These are phyloP conservation scores for Pandemis heparana DNA, from an alignment of 2,888 invertebrate species.

Conservation along the genomic window DNA sequence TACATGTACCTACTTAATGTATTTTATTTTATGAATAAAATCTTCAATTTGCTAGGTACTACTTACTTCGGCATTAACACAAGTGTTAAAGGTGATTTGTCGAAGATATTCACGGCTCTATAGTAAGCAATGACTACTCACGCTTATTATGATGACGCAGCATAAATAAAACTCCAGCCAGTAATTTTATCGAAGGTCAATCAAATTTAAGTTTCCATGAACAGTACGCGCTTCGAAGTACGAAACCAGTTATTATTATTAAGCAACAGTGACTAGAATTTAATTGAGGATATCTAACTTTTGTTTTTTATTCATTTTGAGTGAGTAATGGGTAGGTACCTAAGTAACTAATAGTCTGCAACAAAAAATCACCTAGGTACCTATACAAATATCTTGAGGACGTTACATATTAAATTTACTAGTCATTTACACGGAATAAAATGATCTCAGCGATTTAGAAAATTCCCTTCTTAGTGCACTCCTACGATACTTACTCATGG, in stretches of 20 bases:
- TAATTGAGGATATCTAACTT: constrained; percentile 15
- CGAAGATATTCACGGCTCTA: constrained; percentile 28
- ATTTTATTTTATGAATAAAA: no score
- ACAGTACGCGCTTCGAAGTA: constrained; percentile 7
- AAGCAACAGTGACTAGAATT: neutral
- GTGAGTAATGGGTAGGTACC: neutral
- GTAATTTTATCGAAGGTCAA: constrained; percentile 31
- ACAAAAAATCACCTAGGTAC: no score
- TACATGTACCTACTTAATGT: no score
- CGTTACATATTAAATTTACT: no score
- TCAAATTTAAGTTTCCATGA: constrained; percentile 37
- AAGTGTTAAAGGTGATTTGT: constrained; percentile 24
- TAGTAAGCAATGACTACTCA: constrained; percentile 30
- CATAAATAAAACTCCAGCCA: constrained; percentile 8
- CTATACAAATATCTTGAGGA: no score
- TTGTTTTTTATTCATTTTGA: constrained; percentile 1
- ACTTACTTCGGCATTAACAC: neutral
- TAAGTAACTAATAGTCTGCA: no score
- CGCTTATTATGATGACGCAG: constrained; percentile 31
- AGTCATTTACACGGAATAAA: no score
- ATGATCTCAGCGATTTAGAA: no score
- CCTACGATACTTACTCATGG: no score
- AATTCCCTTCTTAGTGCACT: no score
- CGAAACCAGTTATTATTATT: constrained; percentile 19
- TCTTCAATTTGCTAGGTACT: neutral